phyloP scores from a whole-genome alignment of 1,140 invertebrate genomes.

The Homalodisca vitripennis region DNA sequence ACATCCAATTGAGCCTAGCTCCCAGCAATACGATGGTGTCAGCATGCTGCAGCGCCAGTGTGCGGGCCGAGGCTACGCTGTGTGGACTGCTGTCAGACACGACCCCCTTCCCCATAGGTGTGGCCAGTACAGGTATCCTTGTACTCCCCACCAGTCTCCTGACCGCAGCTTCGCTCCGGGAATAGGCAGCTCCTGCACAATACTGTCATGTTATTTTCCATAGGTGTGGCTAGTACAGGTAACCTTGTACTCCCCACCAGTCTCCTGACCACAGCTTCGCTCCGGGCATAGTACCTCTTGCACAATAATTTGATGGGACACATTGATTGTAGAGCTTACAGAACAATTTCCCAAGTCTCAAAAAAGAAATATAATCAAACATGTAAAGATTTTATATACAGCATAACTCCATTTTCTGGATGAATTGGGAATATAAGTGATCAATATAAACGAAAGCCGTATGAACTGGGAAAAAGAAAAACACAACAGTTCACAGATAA shows the following conservation, averaged over 20 bases:
- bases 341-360: too few species aligned
- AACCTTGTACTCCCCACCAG: slow-evolving; percentile 71
- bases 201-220: too few species aligned
- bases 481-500: too few species aligned
- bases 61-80: slow-evolving; percentile 84
- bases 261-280: slow-evolving; percentile 67
- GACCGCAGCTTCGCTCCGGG: slow-evolving; percentile 69
- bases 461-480: too few species aligned
- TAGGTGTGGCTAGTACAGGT: slow-evolving; percentile 92
- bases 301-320: too few species aligned
- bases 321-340: too few species aligned
- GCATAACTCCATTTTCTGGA: too few species aligned
- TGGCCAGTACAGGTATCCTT: slow-evolving; percentile 86
- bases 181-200: slow-evolving; percentile 84
- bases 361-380: too few species aligned
- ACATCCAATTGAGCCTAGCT: slow-evolving; percentile 94
- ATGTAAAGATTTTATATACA: too few species aligned
- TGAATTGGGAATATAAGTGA: too few species aligned
- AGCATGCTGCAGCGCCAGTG: slow-evolving; percentile 78
- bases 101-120: slow-evolving; percentile 96
- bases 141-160: slow-evolving; percentile 66
- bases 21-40: slow-evolving; percentile 89
- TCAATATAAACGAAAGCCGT: too few species aligned
- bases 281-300: slow-evolving; percentile 75
- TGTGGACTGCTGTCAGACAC: slow-evolving; percentile 75